Evolutionary conservation across 2,797 vertebrate species (phyloP).

Genomic region (Bradypodion ventrale): DNA sequence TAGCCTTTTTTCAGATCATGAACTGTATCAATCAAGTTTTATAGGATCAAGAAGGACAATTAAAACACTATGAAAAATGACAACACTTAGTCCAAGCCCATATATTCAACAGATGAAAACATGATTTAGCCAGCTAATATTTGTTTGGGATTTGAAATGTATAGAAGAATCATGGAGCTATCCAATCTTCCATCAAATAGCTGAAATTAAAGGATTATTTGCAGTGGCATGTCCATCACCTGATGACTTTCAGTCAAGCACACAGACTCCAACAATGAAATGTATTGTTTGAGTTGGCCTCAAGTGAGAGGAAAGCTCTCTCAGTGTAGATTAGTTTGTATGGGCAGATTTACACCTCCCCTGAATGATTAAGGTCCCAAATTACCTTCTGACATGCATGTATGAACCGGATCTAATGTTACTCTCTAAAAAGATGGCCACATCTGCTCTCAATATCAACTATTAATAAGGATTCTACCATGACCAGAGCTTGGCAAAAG

Average conservation of each 20-base stretch:
- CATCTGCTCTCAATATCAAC: not conserved
- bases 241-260: not conserved
- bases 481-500: not conserved
- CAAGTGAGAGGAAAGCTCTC: not conserved
- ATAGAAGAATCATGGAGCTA: not conserved
- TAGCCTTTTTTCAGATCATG: not conserved
- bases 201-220: not conserved
- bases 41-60: not conserved
- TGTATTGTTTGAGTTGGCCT: not conserved
- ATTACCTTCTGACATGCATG: not conserved
- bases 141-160: not conserved
- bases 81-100: not conserved
- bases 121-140: not conserved
- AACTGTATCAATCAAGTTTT: not conserved
- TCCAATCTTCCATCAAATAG: not conserved
- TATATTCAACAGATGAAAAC: not conserved
- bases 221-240: not conserved
- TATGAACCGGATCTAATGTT: not conserved
- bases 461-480: not conserved
- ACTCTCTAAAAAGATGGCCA: slow-evolving; percentile 3
- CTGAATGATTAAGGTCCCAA: not conserved
- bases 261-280: slow-evolving; percentile 5
- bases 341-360: not conserved
- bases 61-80: not conserved
- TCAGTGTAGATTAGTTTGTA: not conserved